Evolutionary conservation across 2,888 invertebrate genomes (phyloP).

Genomic region (Halictus ligatus): DNA sequence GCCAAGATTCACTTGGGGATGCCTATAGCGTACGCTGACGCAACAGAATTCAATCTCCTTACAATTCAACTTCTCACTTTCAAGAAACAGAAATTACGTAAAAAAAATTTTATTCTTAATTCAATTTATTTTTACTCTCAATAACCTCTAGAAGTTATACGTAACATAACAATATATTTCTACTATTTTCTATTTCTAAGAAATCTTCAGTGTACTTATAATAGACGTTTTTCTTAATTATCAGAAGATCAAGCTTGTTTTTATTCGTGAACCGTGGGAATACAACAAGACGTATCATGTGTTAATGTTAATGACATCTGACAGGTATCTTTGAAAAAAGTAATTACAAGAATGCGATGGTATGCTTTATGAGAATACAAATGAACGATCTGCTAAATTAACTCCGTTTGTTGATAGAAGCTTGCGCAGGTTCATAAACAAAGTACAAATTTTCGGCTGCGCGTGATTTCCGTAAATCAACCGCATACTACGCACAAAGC

Average conservation of each 20-base stretch:
- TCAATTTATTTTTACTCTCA: background rate
- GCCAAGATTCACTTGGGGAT: background rate
- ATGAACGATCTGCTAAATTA: background rate
- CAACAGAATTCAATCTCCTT: background rate
- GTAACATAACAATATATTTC: too few relatives aligned
- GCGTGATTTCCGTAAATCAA: slow-evolving; percentile 31
- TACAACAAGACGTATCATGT: too few relatives aligned
- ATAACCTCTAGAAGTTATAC: background rate
- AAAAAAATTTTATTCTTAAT: background rate
- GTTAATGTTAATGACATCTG: too few relatives aligned
- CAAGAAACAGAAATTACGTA: background rate
- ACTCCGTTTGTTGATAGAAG: background rate
- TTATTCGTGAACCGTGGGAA: background rate
- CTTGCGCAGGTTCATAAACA: background rate
- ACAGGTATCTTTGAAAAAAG: background rate
- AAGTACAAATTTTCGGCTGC: background rate
- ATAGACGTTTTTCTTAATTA: background rate
- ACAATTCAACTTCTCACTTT: background rate
- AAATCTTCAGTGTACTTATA: background rate
- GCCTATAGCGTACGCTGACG: background rate
- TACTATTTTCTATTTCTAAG: background rate
- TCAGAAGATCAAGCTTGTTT: background rate
- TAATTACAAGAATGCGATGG: background rate
- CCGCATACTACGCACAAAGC: background rate
- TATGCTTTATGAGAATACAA: background rate